Conservation (phyloP, 2,888 invertebrate species). For the Tromatobia lineatoria region DNA sequence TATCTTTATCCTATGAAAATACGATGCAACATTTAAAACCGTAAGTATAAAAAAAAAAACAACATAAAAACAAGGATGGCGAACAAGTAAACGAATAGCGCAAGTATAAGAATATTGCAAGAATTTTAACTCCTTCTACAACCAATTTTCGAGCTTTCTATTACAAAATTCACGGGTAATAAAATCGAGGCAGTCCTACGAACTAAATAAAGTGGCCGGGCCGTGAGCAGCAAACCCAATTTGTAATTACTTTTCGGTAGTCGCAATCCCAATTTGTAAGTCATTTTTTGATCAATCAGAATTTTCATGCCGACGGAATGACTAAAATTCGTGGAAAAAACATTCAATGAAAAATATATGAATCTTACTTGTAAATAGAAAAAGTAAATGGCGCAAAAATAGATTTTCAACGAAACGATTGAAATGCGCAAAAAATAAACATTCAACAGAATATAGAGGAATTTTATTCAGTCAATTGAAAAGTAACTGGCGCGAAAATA, state of each 20-base stretch:
- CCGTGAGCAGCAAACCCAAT: constrained; percentile 1
- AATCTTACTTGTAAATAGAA: constrained; percentile 5
- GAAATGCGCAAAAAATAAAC: no score
- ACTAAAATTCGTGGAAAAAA: not conserved
- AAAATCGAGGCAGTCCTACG: not conserved
- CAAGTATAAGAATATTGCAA: no score
- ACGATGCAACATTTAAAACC: no score
- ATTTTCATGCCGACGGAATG: not conserved
- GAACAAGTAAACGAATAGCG: no score
- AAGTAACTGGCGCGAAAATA: no score
- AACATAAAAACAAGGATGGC: no score
- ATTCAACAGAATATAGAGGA: no score
- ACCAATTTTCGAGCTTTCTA: constrained; percentile 12
- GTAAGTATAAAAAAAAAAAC: no score
- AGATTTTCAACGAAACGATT: no score
- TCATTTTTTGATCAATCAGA: not conserved
- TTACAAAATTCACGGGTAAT: not conserved
- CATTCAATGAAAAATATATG: constrained; percentile 6
- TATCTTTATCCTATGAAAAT: no score
- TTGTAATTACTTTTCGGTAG: constrained; percentile 6
- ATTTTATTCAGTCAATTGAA: no score
- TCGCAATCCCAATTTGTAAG: not conserved
- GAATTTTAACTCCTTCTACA: not conserved
- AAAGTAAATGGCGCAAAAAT: not conserved
- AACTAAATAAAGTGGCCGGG: not conserved